These are phyloP conservation scores for Ctenopoma multispine DNA, from an alignment of 2,797 vertebrate species.

Conservation along the genomic window DNA sequence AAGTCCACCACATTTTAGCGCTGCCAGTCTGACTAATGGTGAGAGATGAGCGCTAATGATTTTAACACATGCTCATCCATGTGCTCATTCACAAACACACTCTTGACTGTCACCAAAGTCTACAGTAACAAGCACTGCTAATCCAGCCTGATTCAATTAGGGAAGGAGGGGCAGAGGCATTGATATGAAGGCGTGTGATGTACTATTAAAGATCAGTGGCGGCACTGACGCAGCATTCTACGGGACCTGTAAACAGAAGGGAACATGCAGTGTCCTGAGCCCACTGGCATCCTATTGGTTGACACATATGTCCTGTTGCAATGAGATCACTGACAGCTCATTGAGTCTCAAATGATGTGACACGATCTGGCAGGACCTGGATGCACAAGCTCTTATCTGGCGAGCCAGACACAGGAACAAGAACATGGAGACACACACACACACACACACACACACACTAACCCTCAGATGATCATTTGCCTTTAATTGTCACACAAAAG, in stretches of 20 bases:
- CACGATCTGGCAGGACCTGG: slow-evolving; percentile 56
- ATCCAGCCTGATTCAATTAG: slow-evolving; percentile 65
- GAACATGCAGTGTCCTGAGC: slow-evolving; percentile 36
- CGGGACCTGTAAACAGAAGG: slow-evolving; percentile 32
- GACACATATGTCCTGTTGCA: slow-evolving; percentile 65
- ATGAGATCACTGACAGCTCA: slow-evolving; percentile 69
- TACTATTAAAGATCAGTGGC: slow-evolving; percentile 38
- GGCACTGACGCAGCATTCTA: slow-evolving; percentile 54
- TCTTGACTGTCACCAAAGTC: slow-evolving; percentile 42
- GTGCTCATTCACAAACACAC: slow-evolving; percentile 21
- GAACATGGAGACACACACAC: not conserved
- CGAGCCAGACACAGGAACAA: slow-evolving; percentile 28
- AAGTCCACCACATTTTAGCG: slow-evolving; percentile 48
- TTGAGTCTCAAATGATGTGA: slow-evolving; percentile 75
- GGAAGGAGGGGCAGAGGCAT: slow-evolving; percentile 26
- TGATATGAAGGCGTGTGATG: slow-evolving; percentile 40
- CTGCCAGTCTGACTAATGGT: slow-evolving; percentile 69
- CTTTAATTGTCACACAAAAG: slow-evolving; percentile 20
- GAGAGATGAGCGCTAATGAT: slow-evolving; percentile 63
- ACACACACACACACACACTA: not conserved
- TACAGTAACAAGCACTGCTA: slow-evolving; percentile 47
- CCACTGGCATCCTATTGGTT: slow-evolving; percentile 44
- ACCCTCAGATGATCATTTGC: slow-evolving; percentile 20
- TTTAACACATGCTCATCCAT: slow-evolving; percentile 47
- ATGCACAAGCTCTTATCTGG: slow-evolving; percentile 53